These are phyloP conservation scores for Lagria hirta DNA, from an alignment of 2,888 invertebrate genomes.

Conservation along the genomic window DNA sequence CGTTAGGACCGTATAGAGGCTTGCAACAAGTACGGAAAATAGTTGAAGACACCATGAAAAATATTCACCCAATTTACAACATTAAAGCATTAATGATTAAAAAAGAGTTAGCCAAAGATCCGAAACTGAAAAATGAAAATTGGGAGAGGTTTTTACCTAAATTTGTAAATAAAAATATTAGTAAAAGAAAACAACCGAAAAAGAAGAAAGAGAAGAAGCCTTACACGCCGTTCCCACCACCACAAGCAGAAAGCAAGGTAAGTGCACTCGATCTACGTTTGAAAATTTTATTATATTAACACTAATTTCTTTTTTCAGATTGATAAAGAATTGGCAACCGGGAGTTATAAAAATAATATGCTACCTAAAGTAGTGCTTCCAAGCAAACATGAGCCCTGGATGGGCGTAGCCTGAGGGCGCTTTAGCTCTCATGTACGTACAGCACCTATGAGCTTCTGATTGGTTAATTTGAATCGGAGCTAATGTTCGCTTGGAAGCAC, in stretches of 20 bases:
- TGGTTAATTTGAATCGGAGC: too few relatives aligned
- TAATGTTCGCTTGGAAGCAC: too few relatives aligned
- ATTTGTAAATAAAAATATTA: slow-evolving; percentile 84
- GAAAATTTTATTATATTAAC: too few relatives aligned
- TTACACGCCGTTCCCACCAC: slow-evolving; percentile 97
- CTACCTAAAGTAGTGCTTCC: too few relatives aligned
- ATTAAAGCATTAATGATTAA: slow-evolving; percentile 98
- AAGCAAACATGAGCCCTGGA: too few relatives aligned
- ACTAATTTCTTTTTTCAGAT: slow-evolving; percentile 56
- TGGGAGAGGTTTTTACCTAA: slow-evolving; percentile 98
- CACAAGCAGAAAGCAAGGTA: slow-evolving; percentile 87
- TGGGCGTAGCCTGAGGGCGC: too few relatives aligned
- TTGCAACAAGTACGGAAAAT: slow-evolving; percentile 83
- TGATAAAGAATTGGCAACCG: slow-evolving; percentile 90
- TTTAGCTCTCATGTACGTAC: too few relatives aligned
- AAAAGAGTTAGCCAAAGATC: slow-evolving; percentile 88
- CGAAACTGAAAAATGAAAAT: slow-evolving; percentile 85
- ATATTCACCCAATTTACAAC: slow-evolving; percentile 98
- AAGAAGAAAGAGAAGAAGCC: slow-evolving; percentile 87
- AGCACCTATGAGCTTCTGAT: too few relatives aligned
- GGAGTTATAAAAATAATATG: too few relatives aligned
- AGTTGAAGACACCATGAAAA: slow-evolving; percentile 96
- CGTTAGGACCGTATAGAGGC: slow-evolving; percentile 94
- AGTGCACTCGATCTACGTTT: too few relatives aligned
- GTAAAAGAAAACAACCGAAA: slow-evolving; percentile 84